phyloP scores from a whole-genome alignment of 1,140 invertebrate genomes.

The Chrysoperla carnea region DNA sequence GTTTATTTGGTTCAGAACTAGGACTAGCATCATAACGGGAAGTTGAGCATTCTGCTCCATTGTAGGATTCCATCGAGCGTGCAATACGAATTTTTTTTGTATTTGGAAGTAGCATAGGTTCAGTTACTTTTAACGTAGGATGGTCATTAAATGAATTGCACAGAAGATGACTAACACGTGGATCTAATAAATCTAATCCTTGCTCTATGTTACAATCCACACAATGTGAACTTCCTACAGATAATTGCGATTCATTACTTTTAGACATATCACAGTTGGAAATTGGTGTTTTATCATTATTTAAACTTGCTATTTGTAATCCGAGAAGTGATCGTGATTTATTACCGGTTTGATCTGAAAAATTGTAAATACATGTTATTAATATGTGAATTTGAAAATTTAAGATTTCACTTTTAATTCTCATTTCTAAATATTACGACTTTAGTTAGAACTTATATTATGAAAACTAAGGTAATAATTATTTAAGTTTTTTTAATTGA shows the following conservation, averaged over 20 bases:
- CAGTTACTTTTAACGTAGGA: conserved; percentile 5
- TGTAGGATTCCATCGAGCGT: conserved; percentile 12
- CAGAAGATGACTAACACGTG: background rate
- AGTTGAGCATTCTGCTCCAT: conserved; percentile 1
- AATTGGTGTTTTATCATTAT: background rate
- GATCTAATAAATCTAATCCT: conserved; percentile 1
- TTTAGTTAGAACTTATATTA: too few relatives aligned
- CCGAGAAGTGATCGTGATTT: too few relatives aligned
- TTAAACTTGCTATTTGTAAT: too few relatives aligned
- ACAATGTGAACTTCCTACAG: background rate
- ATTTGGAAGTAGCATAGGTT: conserved; percentile 7
- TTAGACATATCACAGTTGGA: background rate
- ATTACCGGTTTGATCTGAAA: too few relatives aligned
- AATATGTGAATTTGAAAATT: too few relatives aligned
- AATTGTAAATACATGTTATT: too few relatives aligned
- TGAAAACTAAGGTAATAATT: too few relatives aligned
- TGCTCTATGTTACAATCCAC: conserved; percentile 3
- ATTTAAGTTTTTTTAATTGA: too few relatives aligned
- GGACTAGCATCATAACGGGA: conserved; percentile 1
- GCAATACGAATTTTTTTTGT: conserved; percentile 5
- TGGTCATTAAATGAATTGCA: conserved; percentile 1
- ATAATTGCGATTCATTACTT: background rate
- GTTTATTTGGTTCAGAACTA: conserved; percentile 12
- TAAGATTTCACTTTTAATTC: too few relatives aligned
- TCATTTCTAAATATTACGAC: too few relatives aligned